phyloP scores from a whole-genome alignment of 2,113 vertebrate species.

The Thinocorus orbignyianus region DNA sequence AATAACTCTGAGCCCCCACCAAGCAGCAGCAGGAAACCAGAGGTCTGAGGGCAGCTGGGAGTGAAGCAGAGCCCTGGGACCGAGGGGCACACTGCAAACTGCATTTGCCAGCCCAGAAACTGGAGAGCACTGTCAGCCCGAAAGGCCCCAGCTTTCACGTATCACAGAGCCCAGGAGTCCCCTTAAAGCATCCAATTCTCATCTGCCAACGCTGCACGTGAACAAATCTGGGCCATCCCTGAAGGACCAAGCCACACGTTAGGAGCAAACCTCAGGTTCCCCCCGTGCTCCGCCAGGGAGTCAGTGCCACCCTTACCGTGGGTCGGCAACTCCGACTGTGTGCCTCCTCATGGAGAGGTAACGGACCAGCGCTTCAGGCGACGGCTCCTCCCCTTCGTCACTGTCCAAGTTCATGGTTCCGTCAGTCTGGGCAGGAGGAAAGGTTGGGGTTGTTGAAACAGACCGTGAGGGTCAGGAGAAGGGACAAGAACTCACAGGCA shows the following conservation, averaged over 20 bases:
- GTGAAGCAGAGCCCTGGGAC: background rate
- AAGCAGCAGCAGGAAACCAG: background rate
- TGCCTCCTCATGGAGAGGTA: constrained; percentile 98
- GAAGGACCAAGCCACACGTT: background rate
- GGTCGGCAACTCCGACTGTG: constrained; percentile 96
- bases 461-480: background rate
- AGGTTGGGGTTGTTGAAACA: background rate
- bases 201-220: fast-evolving
- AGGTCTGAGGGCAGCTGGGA: background rate
- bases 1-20: background rate
- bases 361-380: constrained; percentile 94
- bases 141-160: fast-evolving
- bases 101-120: background rate
- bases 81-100: fast-evolving
- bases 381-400: constrained; percentile 96
- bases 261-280: background rate
- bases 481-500: background rate
- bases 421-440: constrained; percentile 79
- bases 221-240: background rate
- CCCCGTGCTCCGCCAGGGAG: background rate
- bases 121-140: background rate
- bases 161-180: background rate
- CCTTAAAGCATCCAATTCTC: background rate
- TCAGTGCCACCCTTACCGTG: constrained; percentile 79
- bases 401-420: constrained; percentile 93